These are phyloP conservation scores for Neoascia interrupta DNA, from an alignment of 2,888 invertebrate species.

Conservation along the genomic window DNA sequence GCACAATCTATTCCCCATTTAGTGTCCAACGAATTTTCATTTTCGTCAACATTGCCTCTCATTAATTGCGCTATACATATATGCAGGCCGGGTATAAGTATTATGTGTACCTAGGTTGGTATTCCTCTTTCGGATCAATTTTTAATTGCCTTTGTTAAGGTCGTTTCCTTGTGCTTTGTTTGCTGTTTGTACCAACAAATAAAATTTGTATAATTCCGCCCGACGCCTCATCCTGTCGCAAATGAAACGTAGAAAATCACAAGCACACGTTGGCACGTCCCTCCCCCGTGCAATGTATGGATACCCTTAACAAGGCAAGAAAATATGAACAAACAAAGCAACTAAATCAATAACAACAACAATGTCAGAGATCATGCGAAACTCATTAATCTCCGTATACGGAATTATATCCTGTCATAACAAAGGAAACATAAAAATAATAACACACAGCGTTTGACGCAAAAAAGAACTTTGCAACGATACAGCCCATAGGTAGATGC, in stretches of 20 bases:
- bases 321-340: slow-evolving; percentile 49
- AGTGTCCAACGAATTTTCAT: slow-evolving; percentile 35
- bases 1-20: slow-evolving; percentile 9
- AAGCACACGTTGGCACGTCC: slow-evolving; percentile 36
- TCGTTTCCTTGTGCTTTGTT: slow-evolving; percentile 46
- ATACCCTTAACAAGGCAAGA: no score
- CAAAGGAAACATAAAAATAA: slow-evolving; percentile 64
- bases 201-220: slow-evolving; percentile 51
- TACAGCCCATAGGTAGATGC: slow-evolving; percentile 50
- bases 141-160: slow-evolving; percentile 69
- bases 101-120: not conserved
- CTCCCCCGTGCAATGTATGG: slow-evolving; percentile 16
- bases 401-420: slow-evolving; percentile 67
- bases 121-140: slow-evolving; percentile 51
- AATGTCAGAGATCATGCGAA: slow-evolving; percentile 60
- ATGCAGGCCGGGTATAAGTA: no score
- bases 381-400: slow-evolving; percentile 66
- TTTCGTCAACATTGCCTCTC: slow-evolving; percentile 52
- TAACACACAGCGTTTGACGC: slow-evolving; percentile 45
- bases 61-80: slow-evolving; percentile 60
- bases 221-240: slow-evolving; percentile 48
- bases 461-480: slow-evolving; percentile 27
- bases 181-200: slow-evolving; percentile 48
- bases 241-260: slow-evolving; percentile 1
- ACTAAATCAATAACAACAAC: slow-evolving; percentile 58